Evolutionary conservation across 2,113 vertebrate genomes (phyloP), one percentile per base, ranked within the genome.

Genomic region (Strix aluco): DNA sequence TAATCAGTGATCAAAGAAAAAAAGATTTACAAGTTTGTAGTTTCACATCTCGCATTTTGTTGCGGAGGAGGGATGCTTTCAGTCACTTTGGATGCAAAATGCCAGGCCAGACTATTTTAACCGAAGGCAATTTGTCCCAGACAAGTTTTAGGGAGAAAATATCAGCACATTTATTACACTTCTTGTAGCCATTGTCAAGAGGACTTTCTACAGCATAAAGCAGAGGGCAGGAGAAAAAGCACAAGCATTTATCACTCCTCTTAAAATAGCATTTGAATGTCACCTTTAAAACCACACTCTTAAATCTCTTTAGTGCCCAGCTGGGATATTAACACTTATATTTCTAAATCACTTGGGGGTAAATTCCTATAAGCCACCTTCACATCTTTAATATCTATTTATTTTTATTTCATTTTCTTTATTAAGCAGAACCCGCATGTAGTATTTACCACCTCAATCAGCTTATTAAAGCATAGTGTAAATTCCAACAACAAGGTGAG

Each of bases 181-280:
- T 77, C 69, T 82, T 88, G 90, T 86, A 77, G n/a, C 74, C 96
- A 93, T 46, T 95, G 94, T 97, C 96, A 96, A 93, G 74, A 93
- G 81, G 81, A 95, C 93, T 74, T 97, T 97, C 96, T 90, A 86
- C 62, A 90, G 66, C 38, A 73, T 52, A 82, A 95, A 94, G 74
- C 85, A 95, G 96, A 97, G 96, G 93, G 81, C 88, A 92, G 90
- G 67, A 92, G 84, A 66, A 90, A 97, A 96, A 91, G 87, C 90
- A 92, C 87, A 92, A 82, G 93, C 96, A 97, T 96, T 96, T 97
- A 97, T 97, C 96, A 97, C 96, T 96, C 79, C 96, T 96, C 96
- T 93, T 97, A 97, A 97, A 97, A 97, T 96, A 97, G 96, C 96
- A 96, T 96, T 96, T 97, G 94, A 97, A 96, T 97, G 96, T 96